Evolutionary conservation across 2,888 invertebrate genomes (phyloP).

Genomic region (Troides aeacus): DNA sequence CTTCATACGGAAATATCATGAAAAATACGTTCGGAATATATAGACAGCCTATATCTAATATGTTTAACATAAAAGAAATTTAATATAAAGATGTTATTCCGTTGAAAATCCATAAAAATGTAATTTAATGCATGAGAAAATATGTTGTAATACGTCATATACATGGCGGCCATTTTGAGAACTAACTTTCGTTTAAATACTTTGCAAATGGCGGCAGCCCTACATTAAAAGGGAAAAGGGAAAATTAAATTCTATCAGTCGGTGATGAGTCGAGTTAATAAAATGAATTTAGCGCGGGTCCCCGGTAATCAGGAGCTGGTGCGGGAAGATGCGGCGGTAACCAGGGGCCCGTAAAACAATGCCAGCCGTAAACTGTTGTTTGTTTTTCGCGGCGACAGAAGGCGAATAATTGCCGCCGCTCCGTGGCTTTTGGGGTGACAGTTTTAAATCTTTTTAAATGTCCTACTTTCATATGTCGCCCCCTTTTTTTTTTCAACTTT

Average conservation of each 20-base stretch:
- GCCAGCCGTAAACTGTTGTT: slow-evolving; percentile 66
- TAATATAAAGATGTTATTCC: too few species aligned
- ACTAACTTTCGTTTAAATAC: not conserved
- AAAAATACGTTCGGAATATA: too few species aligned
- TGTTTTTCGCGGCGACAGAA: slow-evolving; percentile 63
- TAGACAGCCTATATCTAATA: too few species aligned
- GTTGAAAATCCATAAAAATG: too few species aligned
- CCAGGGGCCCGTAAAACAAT: slow-evolving; percentile 70
- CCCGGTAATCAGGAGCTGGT: slow-evolving; percentile 59
- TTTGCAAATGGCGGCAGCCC: slow-evolving; percentile 47
- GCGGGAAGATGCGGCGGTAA: slow-evolving; percentile 46
- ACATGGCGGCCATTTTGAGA: too few species aligned
- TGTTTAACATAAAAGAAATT: too few species aligned
- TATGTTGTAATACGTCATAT: too few species aligned
- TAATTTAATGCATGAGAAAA: too few species aligned
- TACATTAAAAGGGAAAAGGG: slow-evolving; percentile 34
- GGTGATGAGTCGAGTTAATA: slow-evolving; percentile 78
- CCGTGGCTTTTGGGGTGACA: slow-evolving; percentile 46
- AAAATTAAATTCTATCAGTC: slow-evolving; percentile 77
- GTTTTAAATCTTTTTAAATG: slow-evolving; percentile 46
- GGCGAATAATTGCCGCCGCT: slow-evolving; percentile 65
- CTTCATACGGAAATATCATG: too few species aligned
- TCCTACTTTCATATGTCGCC: slow-evolving; percentile 37
- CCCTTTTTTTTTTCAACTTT: slow-evolving; percentile 7
- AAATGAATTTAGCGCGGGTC: slow-evolving; percentile 70